phyloP scores from a whole-genome alignment of 1,140 invertebrate genomes.

The Scaptomyza pallida region DNA sequence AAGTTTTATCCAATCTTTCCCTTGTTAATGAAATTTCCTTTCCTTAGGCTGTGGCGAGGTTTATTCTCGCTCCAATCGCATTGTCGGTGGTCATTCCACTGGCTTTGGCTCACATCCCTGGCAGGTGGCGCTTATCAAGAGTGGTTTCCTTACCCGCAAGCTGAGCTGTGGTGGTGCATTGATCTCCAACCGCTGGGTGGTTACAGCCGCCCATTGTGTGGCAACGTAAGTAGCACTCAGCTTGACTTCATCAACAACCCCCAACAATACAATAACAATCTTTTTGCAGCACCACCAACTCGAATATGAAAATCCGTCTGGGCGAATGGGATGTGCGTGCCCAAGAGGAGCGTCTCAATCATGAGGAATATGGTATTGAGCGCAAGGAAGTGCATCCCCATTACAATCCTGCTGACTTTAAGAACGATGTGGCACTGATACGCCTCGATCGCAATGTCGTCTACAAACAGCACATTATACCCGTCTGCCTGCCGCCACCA shows the following conservation, averaged over 20 bases:
- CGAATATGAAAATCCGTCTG: slow-evolving; percentile 92
- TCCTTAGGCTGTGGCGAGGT: slow-evolving; percentile 93
- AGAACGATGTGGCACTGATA: slow-evolving; percentile 94
- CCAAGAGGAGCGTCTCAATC: slow-evolving; percentile 90
- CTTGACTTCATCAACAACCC: not conserved
- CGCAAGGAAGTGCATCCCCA: slow-evolving; percentile 95
- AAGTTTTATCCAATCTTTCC: not conserved
- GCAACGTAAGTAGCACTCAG: slow-evolving; percentile 89
- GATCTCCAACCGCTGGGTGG: slow-evolving; percentile 94
- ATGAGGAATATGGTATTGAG: slow-evolving; percentile 95
- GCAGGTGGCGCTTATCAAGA: slow-evolving; percentile 97
- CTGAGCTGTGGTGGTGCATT: slow-evolving; percentile 95
- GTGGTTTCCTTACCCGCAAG: slow-evolving; percentile 94
- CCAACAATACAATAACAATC: not conserved
- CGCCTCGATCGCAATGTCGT: slow-evolving; percentile 91
- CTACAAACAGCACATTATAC: slow-evolving; percentile 95
- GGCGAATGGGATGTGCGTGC: slow-evolving; percentile 96
- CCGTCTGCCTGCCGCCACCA: slow-evolving; percentile 91
- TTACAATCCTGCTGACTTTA: slow-evolving; percentile 94
- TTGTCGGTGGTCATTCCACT: slow-evolving; percentile 95
- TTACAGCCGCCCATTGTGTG: slow-evolving; percentile 95
- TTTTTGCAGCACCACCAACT: slow-evolving; percentile 88
- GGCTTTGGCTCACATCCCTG: slow-evolving; percentile 97
- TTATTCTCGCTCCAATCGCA: slow-evolving; percentile 93
- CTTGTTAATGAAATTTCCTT: not conserved